Evolutionary conservation across 2,797 vertebrate genomes (phyloP).

Genomic region (Margarornis squamiger): DNA sequence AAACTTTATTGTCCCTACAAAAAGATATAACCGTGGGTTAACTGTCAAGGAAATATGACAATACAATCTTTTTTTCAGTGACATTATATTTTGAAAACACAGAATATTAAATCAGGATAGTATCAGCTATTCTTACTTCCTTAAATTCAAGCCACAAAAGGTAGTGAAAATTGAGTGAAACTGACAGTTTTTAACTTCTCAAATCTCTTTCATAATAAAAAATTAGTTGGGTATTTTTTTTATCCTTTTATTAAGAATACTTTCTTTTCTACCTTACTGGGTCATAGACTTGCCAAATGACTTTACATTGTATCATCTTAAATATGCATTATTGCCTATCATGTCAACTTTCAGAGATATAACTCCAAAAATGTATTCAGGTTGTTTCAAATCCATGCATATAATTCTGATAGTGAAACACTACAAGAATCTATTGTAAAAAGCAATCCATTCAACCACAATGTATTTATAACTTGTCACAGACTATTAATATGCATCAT

Average conservation of each 20-base stretch:
- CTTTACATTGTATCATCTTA: conserved; percentile 17
- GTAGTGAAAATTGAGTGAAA: conserved; percentile 17
- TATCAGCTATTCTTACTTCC: conserved; percentile 25
- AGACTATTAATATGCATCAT: conserved; percentile 47
- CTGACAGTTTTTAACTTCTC: conserved; percentile 41
- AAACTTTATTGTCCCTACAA: conserved; percentile 14
- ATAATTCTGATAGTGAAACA: conserved; percentile 40
- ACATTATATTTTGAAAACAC: conserved; percentile 58
- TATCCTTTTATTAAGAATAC: neutral
- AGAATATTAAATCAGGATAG: conserved; percentile 58
- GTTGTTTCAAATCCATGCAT: conserved; percentile 40
- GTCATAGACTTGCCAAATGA: conserved; percentile 1
- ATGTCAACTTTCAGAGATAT: conserved; percentile 34
- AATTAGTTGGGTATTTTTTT: neutral
- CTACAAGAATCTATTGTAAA: conserved; percentile 43
- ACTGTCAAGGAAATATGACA: conserved; percentile 58
- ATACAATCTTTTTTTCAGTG: conserved; percentile 38
- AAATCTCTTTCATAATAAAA: conserved; percentile 38
- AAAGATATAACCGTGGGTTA: conserved; percentile 46
- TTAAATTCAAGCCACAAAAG: conserved; percentile 31
- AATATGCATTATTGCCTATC: conserved; percentile 29
- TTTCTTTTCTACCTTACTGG: conserved; percentile 37
- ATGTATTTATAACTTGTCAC: conserved; percentile 13
- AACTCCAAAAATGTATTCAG: conserved; percentile 38
- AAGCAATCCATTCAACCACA: neutral